Percentiles rank a stretch among this genome's conserved stretches.
Evolutionary conservation across 2,797 vertebrate species (phyloP).

Genomic region (Phalloptychus januarius): DNA sequence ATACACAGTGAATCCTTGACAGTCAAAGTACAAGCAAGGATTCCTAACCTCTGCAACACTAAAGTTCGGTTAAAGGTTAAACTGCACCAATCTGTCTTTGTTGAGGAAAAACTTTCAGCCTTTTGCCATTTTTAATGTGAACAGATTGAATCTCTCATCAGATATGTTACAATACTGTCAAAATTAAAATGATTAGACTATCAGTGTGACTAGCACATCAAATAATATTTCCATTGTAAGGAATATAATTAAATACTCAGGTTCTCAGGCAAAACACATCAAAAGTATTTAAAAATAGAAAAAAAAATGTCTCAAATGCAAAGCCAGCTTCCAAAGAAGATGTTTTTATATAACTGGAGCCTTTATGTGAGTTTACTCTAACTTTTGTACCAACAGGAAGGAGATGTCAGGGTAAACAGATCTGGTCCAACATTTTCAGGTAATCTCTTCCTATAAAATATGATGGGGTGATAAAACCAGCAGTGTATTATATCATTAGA

Average conservation of each 20-base stretch:
- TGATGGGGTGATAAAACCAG: conserved; percentile 2
- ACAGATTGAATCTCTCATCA: not conserved
- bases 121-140: not conserved
- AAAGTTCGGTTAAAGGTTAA: not conserved
- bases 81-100: not conserved
- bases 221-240: not conserved
- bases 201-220: not conserved
- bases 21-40: conserved; percentile 10
- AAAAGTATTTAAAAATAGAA: not conserved
- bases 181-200: not conserved
- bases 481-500: conserved; percentile 4
- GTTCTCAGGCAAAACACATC: not conserved
- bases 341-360: not conserved
- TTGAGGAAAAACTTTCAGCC: not conserved
- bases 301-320: not conserved
- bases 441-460: not conserved
- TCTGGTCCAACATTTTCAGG: not conserved
- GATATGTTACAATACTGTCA: not conserved
- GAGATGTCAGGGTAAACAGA: not conserved
- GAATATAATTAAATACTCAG: not conserved
- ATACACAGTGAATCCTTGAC: conserved; percentile 27
- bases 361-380: not conserved
- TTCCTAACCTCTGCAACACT: conserved; percentile 16
- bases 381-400: conserved; percentile 8
- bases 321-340: not conserved